Evolutionary conservation across 2,797 vertebrate species (phyloP).

Genomic region (Acrocephalus scirpaceus): DNA sequence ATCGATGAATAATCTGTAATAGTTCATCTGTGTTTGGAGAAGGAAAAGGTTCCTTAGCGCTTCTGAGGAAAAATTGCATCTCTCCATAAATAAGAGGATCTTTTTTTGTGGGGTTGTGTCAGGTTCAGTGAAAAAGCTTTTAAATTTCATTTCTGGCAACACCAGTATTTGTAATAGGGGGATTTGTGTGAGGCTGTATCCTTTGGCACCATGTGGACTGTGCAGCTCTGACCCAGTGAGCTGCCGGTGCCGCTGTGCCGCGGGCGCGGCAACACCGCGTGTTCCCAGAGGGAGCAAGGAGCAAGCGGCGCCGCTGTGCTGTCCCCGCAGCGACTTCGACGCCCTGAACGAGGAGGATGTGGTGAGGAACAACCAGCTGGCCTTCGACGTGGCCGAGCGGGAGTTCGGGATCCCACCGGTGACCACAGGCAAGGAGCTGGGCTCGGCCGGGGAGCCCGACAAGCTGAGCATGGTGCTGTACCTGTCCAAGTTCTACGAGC

Average conservation of each 20-base stretch:
- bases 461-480: constrained; percentile 90
- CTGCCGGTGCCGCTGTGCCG: too few species aligned
- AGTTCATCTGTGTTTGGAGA: neutral
- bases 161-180: neutral
- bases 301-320: neutral
- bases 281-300: neutral
- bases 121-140: neutral
- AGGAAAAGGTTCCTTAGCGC: neutral
- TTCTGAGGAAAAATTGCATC: neutral
- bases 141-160: neutral
- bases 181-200: neutral
- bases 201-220: neutral
- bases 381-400: constrained; percentile 88
- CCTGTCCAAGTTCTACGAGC: constrained; percentile 95
- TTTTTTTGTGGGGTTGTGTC: neutral
- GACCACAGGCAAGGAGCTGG: constrained; percentile 85
- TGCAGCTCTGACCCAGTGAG: neutral
- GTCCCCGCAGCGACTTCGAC: constrained; percentile 85
- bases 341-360: constrained; percentile 86
- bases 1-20: neutral
- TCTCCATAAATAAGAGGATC: neutral
- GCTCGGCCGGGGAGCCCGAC: constrained; percentile 80
- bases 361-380: constrained; percentile 89
- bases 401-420: constrained; percentile 91
- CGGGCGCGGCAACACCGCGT: too few species aligned